phyloP scores from a whole-genome alignment of 2,113 vertebrate species.

The Porphyrio hochstetteri region DNA sequence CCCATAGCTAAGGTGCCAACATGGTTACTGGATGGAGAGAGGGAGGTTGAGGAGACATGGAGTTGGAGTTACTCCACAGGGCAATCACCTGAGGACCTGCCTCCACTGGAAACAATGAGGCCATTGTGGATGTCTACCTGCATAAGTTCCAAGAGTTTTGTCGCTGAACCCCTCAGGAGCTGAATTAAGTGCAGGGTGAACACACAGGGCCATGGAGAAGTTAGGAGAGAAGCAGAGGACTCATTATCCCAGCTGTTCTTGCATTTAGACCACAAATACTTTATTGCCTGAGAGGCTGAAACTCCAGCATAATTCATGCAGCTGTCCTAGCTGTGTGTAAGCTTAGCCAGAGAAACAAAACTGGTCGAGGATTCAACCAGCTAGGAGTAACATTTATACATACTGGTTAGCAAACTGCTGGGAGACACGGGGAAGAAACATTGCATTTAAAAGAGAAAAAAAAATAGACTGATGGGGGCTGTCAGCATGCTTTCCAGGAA shows the following conservation, averaged over 20 bases:
- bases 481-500: not conserved
- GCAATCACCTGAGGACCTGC: not conserved
- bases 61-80: not conserved
- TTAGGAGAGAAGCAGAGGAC: not conserved
- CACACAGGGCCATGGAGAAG: not conserved
- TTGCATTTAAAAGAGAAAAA: not conserved
- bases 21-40: not conserved
- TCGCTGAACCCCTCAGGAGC: not conserved
- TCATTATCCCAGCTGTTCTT: not conserved
- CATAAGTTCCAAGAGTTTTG: not conserved
- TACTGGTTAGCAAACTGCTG: not conserved
- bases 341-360: not conserved
- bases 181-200: not conserved
- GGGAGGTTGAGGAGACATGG: not conserved
- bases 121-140: not conserved
- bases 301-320: not conserved
- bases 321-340: not conserved
- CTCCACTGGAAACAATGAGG: not conserved
- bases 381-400: not conserved
- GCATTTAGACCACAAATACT: slow-evolving; percentile 1
- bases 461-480: not conserved
- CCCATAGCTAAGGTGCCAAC: not conserved
- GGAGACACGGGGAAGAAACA: not conserved
- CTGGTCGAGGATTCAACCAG: not conserved
- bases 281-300: not conserved